Base-by-base conservation (phyloP, 2,797 vertebrate genomes). In the Gymnocypris eckloni region DNA sequence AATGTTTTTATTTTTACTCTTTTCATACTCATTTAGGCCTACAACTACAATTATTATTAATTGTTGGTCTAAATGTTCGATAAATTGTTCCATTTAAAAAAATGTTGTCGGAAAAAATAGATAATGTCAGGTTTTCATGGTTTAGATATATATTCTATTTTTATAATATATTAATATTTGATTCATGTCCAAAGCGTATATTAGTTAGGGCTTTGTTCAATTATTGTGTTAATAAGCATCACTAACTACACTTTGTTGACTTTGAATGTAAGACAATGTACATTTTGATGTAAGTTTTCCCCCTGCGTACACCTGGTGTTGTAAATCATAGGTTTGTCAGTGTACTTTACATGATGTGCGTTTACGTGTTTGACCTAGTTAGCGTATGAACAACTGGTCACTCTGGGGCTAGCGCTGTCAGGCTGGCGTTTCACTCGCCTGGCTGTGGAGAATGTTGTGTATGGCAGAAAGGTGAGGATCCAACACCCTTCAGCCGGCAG, bases 391-490 rank as follows among this genome's bases (percentile, higher is more conserved):
- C 92, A 93, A 90, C 90, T 93, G 92, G 89, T 90, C 88, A 83
- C 82, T 77, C 87, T 72, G 64, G 87, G 87, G 88, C 83, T 50
- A 89, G 67, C 8, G 2, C 39, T 70, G 45, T 82, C 33, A 77
- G 59, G 8, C 89, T 93, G 91, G 89, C 91, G 93, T 94, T 93
- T 90, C 89, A 92, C 92, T 93, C 90, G 91, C 92, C 75, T 85
- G 72, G 64, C 66, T 84, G 73, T 72, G 16, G 83, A 82, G 66
- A 71, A 82, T 84, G 79, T 87, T 84, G 73, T 71, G 81, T 86
- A 89, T 92, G 91, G 87, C 89, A 67, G 86, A 87, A 91, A 89
- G 90, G 82, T 85, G 41, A 91, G 81, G 91, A 91, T 90, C 78
- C 84, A 81, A 86, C 90, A 90, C 66, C 52, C 76, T 87, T 56